phyloP scores from a whole-genome alignment of 2,888 invertebrate genomes.

The Bursaphelenchus okinawaensis region DNA sequence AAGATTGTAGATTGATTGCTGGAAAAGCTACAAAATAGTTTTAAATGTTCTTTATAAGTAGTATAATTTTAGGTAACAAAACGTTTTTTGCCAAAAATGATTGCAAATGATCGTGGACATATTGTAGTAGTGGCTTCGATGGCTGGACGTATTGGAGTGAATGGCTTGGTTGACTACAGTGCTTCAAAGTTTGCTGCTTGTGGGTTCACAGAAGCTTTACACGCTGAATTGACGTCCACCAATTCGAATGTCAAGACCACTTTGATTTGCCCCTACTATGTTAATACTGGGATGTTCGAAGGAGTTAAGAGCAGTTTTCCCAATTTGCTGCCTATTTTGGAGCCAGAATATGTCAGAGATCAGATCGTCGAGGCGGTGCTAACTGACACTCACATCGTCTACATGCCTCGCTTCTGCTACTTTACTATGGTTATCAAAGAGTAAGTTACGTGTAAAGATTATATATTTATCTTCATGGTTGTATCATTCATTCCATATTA shows the following conservation, averaged over 20 bases:
- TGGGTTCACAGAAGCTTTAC: slow-evolving; percentile 84
- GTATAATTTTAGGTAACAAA: slow-evolving; percentile 73
- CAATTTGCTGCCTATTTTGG: slow-evolving; percentile 61
- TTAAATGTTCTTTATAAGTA: background rate
- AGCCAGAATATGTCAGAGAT: slow-evolving; percentile 79
- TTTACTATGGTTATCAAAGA: slow-evolving; percentile 59
- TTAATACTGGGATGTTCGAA: slow-evolving; percentile 95
- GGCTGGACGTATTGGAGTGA: slow-evolving; percentile 79
- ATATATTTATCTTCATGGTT: background rate
- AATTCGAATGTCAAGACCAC: slow-evolving; percentile 13
- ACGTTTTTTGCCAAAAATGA: slow-evolving; percentile 85
- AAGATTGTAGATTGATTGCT: too few species aligned
- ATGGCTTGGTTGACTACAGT: slow-evolving; percentile 72
- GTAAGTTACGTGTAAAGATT: slow-evolving; percentile 13
- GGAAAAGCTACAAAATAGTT: too few species aligned
- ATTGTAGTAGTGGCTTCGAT: slow-evolving; percentile 77
- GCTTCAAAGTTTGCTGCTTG: slow-evolving; percentile 88
- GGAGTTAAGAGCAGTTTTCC: slow-evolving; percentile 70
- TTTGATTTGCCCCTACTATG: slow-evolving; percentile 87
- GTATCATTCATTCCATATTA: too few species aligned
- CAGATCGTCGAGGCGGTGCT: slow-evolving; percentile 74
- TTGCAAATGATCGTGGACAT: slow-evolving; percentile 78
- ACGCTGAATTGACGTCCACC: slow-evolving; percentile 44
- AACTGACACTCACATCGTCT: slow-evolving; percentile 70
- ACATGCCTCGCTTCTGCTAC: slow-evolving; percentile 74